Percentiles rank a stretch among this genome's conserved stretches.
Conservation (phyloP, 2,797 vertebrate species). For the Helicolenus hilgendorfi region DNA sequence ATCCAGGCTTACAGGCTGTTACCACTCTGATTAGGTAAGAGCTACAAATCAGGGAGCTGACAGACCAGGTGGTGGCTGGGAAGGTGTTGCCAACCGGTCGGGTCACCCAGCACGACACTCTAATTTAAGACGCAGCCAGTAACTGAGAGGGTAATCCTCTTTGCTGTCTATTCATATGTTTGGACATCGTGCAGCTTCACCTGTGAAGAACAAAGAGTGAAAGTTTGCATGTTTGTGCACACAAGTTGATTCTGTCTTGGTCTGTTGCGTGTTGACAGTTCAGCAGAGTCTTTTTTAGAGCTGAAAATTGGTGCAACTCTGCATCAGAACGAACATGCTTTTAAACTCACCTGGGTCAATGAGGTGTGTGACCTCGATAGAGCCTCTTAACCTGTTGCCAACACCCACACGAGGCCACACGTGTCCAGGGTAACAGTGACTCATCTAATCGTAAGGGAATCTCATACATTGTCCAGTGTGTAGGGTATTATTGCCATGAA, state of each 20-base stretch:
- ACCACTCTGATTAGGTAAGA: conserved; percentile 44
- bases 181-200: conserved; percentile 29
- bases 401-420: conserved; percentile 17
- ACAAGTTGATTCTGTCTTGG: neutral
- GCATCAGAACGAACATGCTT: neutral
- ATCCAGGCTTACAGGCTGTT: conserved; percentile 46
- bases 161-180: conserved; percentile 55
- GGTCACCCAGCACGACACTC: conserved; percentile 34
- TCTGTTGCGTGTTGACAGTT: neutral
- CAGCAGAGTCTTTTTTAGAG: neutral
- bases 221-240: neutral
- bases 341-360: conserved; percentile 15
- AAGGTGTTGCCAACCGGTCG: conserved; percentile 41
- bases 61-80: conserved; percentile 33
- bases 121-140: conserved; percentile 64
- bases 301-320: neutral
- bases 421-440: conserved; percentile 3
- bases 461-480: neutral
- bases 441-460: conserved; percentile 7
- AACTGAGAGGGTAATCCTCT: conserved; percentile 76
- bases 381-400: conserved; percentile 11
- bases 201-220: conserved; percentile 5
- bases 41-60: conserved; percentile 23
- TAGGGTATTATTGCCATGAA: neutral
- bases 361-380: conserved; percentile 16